Evolutionary conservation across 2,888 invertebrate genomes (phyloP), one percentile per base, ranked within the genome.

Genomic region (Nezara viridula): DNA sequence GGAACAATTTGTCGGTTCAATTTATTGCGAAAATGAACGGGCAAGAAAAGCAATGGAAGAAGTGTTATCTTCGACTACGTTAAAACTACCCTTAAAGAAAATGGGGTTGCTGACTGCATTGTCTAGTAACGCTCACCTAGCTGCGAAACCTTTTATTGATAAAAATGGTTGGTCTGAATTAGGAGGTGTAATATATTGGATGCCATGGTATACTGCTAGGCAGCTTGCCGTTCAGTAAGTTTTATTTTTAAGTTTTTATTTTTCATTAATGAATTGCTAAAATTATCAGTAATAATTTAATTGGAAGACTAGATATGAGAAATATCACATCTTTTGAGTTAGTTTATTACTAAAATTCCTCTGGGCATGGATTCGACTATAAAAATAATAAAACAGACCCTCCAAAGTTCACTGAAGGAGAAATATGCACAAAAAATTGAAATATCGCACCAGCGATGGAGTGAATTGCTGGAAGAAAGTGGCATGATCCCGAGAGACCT

Each of bases 201-300:
- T 77, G 44, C 77, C 77, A 40, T 77, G 77, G 77, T 77, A 77
- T 9, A 77, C 40, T 24, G 77, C 77, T 1, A 77, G 77, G 44
- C 40, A 77, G 32, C 10, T 77, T 24, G 7, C 0, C 24, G 40
- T 77, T 37, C 24, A 77, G 77, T 77, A 77, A 77, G 77, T 77
- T 77, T 24, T 77, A 24, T 77, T 40, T 55, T n/a, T 19, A 21
- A 4, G 19, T 52, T 21, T 52, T 52, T 52, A 12, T 52, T 1
- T 12, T 12, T 49, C 2, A 14, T 12, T 2, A 14, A 2, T 4
- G 9, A 49, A 49, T 49, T 10, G 49, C 10, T 49, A 49, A 14
- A 49, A 49, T 49, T 49, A 49, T 9, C n/a, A n/a, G n/a, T n/a
- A n/a, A n/a, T n/a, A n/a, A n/a, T n/a, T n/a, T n/a, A n/a, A n/a